phyloP scores from a whole-genome alignment of 1,140 invertebrate species.

The Ceratosolen fusciceps region DNA sequence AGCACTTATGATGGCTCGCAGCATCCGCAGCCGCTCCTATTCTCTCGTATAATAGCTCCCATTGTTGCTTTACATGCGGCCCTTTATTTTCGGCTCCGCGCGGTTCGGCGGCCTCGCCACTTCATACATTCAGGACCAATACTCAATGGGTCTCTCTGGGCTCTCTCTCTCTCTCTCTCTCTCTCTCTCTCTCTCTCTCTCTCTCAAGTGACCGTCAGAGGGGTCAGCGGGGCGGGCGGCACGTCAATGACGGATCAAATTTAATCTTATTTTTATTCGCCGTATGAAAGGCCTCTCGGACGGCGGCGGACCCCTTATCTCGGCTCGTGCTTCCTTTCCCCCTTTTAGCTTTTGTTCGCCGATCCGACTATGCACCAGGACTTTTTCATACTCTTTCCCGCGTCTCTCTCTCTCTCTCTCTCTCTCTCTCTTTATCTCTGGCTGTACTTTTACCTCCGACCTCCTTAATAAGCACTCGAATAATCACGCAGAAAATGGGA shows the following conservation, averaged over 20 bases:
- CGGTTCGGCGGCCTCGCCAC: background rate
- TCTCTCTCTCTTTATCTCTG: background rate
- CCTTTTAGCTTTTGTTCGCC: slow-evolving; percentile 27
- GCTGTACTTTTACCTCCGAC: background rate
- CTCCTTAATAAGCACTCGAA: slow-evolving; percentile 45
- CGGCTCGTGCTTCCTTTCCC: slow-evolving; percentile 4
- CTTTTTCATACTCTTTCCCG: background rate
- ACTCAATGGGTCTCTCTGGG: slow-evolving; percentile 7
- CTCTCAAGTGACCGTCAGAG: background rate
- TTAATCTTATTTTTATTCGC: slow-evolving; percentile 49
- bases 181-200: background rate
- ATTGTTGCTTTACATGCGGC: slow-evolving; percentile 44
- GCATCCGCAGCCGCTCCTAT: slow-evolving; percentile 22
- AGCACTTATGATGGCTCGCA: no score
- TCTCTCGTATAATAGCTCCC: slow-evolving; percentile 39
- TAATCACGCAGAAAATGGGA: slow-evolving; percentile 32
- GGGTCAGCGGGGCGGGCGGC: no score
- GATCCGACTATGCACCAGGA: background rate
- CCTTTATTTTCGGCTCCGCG: slow-evolving; percentile 39
- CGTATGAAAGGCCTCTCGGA: slow-evolving; percentile 39
- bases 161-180: background rate
- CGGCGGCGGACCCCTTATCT: slow-evolving; percentile 43
- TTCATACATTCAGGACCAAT: slow-evolving; percentile 10
- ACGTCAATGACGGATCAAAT: slow-evolving; percentile 48
- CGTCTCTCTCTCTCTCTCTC: background rate